Evolutionary conservation across 2,797 vertebrate genomes (phyloP).

Genomic region (Pipistrellus pipistrellus): DNA sequence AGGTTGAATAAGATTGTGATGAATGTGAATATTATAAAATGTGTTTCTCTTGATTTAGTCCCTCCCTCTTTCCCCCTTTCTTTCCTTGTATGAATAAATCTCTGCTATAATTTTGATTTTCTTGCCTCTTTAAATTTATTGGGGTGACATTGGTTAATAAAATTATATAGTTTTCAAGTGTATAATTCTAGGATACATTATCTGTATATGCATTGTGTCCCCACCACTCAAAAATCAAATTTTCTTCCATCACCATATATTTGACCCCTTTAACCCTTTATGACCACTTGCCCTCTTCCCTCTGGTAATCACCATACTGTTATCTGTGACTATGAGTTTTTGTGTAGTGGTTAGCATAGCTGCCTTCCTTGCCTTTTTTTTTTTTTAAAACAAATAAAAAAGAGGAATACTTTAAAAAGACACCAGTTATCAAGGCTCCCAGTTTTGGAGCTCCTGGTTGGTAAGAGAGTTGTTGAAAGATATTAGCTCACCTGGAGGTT

Average conservation of each 20-base stretch:
- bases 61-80: background rate
- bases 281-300: background rate
- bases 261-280: background rate
- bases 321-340: background rate
- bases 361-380: background rate
- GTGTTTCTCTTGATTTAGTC: constrained; percentile 36
- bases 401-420: background rate
- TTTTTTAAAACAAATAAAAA: background rate
- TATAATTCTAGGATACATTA: background rate
- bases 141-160: background rate
- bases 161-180: background rate
- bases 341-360: background rate
- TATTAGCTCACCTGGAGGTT: background rate
- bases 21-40: constrained; percentile 12
- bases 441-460: background rate
- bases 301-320: background rate
- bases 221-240: background rate
- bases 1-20: background rate
- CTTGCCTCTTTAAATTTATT: background rate
- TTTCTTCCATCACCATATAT: background rate
- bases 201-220: background rate
- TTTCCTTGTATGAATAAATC: constrained; percentile 74
- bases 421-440: background rate
- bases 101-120: constrained; percentile 59
- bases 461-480: constrained; percentile 3